Evolutionary conservation across 2,888 invertebrate species (phyloP).

Genomic region (Ectobius pallidus): DNA sequence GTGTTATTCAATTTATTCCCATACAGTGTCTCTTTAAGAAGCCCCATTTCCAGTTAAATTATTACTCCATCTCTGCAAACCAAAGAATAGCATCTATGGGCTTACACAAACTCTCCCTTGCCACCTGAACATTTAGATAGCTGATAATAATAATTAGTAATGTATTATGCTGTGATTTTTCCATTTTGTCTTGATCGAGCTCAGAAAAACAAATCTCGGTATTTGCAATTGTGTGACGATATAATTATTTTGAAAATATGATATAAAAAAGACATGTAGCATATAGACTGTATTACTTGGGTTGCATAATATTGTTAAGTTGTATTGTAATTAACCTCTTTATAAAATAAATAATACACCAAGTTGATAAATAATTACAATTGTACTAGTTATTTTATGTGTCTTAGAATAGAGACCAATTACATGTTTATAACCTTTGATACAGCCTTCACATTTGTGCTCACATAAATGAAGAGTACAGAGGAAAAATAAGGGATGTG

Average conservation of each 20-base stretch:
- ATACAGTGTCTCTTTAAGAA: too few relatives aligned
- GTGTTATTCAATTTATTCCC: too few relatives aligned
- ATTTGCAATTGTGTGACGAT: constrained; percentile 22
- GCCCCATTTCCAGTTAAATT: too few relatives aligned
- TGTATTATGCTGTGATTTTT: constrained; percentile 22
- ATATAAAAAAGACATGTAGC: constrained; percentile 26
- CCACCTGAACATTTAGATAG: background rate
- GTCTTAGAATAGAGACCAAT: too few relatives aligned
- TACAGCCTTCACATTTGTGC: too few relatives aligned
- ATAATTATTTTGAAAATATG: constrained; percentile 25
- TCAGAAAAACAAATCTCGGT: constrained; percentile 24
- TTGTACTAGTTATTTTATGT: too few relatives aligned
- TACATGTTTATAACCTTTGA: too few relatives aligned
- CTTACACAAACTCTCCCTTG: background rate
- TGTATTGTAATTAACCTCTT: constrained; percentile 28
- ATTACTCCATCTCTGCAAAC: too few relatives aligned
- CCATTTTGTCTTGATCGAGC: constrained; percentile 8
- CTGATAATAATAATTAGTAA: constrained; percentile 1
- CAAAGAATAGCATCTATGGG: too few relatives aligned
- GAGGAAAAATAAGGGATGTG: too few relatives aligned
- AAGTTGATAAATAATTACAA: constrained; percentile 20
- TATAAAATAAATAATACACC: constrained; percentile 24
- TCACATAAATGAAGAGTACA: too few relatives aligned
- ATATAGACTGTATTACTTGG: constrained; percentile 28
- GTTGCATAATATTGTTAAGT: constrained; percentile 30